A percentile compares a stretch with the other conserved stretches of the same genome.
Conservation (phyloP, 2,797 vertebrate species). For the Clarias pachynema region DNA sequence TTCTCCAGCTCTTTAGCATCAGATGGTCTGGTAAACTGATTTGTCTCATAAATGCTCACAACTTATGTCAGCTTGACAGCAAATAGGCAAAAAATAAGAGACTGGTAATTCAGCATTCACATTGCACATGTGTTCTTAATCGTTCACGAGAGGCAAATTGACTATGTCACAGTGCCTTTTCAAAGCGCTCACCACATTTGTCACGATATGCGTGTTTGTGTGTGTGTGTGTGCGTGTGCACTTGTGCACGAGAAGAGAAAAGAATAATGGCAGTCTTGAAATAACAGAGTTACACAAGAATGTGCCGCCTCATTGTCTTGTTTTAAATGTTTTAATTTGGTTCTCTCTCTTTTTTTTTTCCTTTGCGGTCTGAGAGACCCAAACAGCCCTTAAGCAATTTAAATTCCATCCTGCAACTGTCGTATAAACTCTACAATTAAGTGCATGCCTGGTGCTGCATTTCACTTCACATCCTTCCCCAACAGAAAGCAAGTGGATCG, state of each 20-base stretch:
- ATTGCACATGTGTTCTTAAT: slow-evolving; percentile 38
- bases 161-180: slow-evolving; percentile 68
- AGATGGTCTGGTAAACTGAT: slow-evolving; percentile 45
- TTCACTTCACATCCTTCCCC: slow-evolving; percentile 36
- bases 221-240: slow-evolving; percentile 33
- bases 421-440: slow-evolving; percentile 57
- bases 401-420: slow-evolving; percentile 52
- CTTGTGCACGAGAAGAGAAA: slow-evolving; percentile 16
- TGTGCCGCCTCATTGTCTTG: slow-evolving; percentile 46
- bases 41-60: slow-evolving; percentile 59
- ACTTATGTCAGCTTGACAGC: slow-evolving; percentile 63
- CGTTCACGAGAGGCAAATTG: slow-evolving; percentile 61
- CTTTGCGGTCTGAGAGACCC: slow-evolving; percentile 46
- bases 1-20: not conserved
- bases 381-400: slow-evolving; percentile 53
- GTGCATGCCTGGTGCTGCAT: slow-evolving; percentile 29
- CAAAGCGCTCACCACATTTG: slow-evolving; percentile 64
- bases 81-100: slow-evolving; percentile 56
- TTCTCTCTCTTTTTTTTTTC: not conserved
- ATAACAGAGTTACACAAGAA: slow-evolving; percentile 46
- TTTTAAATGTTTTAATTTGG: slow-evolving; percentile 45
- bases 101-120: slow-evolving; percentile 54
- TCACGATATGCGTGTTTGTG: slow-evolving; percentile 44
- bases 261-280: slow-evolving; percentile 46
- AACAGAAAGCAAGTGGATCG: not conserved